Conservation (phyloP, 1,140 invertebrate species). For the Aporrectodea caliginosa region DNA sequence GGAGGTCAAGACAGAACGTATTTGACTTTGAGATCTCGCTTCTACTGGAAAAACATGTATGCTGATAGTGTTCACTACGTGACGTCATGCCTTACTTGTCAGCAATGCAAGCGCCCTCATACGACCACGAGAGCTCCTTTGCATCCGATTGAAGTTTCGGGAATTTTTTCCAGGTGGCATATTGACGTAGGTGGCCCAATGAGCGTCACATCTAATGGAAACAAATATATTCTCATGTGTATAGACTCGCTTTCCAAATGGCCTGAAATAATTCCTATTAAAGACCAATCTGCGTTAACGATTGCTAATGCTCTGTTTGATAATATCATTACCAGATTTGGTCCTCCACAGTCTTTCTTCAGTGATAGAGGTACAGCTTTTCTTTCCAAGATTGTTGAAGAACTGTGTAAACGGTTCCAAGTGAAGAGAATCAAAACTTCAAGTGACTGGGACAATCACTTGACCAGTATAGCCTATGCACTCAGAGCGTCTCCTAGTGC, state of each 20-base stretch:
- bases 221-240: neutral
- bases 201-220: neutral
- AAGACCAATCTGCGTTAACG: neutral
- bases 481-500: neutral
- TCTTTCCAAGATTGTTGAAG: neutral
- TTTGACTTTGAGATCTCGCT: neutral
- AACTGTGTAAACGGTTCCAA: neutral
- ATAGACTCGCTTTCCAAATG: neutral
- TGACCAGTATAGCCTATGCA: neutral
- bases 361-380: neutral
- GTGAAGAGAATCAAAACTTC: neutral
- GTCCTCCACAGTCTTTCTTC: neutral
- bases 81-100: neutral
- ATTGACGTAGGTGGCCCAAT: neutral
- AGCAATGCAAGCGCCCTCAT: neutral
- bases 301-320: neutral
- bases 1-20: neutral
- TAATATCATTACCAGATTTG: neutral
- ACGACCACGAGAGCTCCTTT: neutral
- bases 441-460: neutral
- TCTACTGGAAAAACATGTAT: neutral
- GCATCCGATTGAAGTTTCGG: neutral
- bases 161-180: neutral
- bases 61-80: neutral
- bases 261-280: neutral